A percentile compares a stretch with the other conserved stretches of the same genome.
Evolutionary conservation across 2,113 vertebrate species (phyloP).

Genomic region (Panthera leo): DNA sequence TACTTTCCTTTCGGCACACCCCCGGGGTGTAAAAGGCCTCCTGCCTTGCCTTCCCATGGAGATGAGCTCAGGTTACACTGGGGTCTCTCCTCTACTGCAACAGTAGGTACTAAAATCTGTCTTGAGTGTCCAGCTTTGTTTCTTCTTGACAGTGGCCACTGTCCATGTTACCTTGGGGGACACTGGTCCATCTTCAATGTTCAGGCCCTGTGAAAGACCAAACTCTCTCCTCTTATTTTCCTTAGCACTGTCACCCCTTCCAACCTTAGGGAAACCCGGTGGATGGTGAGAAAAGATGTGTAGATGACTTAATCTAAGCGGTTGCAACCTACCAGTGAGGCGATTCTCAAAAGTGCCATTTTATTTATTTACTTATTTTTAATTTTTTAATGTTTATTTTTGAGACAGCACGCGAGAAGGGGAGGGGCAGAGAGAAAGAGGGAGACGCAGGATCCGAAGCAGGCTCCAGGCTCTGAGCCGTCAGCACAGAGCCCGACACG

Average conservation of each 20-base stretch:
- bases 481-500: no score
- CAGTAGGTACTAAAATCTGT: not conserved
- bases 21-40: not conserved
- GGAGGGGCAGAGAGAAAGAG: no score
- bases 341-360: not conserved
- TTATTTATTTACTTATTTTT: no score
- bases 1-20: not conserved
- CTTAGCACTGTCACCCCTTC: not conserved
- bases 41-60: not conserved
- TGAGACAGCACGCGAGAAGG: no score
- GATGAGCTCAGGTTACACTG: not conserved
- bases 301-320: not conserved
- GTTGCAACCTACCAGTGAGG: not conserved
- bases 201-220: not conserved
- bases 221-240: not conserved
- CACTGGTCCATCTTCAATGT: not conserved
- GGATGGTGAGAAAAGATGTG: not conserved
- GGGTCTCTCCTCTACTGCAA: not conserved
- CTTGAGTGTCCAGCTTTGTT: not conserved
- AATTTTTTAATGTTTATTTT: no score
- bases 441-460: no score
- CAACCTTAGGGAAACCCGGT: not conserved
- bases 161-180: not conserved
- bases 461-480: no score
- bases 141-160: not conserved